These are phyloP conservation scores for Panorpa germanica DNA, from an alignment of 2,888 invertebrate genomes.

Conservation along the genomic window DNA sequence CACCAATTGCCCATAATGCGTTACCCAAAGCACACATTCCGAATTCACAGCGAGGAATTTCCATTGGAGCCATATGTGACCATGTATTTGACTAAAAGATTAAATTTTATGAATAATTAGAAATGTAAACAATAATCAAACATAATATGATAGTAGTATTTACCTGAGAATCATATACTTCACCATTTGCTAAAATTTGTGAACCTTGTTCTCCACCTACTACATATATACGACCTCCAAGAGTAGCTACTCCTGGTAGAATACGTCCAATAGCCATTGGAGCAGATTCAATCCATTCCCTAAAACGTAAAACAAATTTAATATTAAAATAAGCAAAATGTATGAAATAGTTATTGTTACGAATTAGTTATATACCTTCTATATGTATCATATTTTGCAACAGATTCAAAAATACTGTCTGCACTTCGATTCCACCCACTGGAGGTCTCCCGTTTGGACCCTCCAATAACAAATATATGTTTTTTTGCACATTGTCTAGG, in stretches of 20 bases:
- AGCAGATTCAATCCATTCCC: conserved; percentile 64
- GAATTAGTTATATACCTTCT: conserved; percentile 13
- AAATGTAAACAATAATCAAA: neutral
- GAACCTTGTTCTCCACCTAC: conserved; percentile 85
- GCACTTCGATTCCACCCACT: conserved; percentile 52
- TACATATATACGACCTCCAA: conserved; percentile 75
- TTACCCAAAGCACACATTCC: conserved; percentile 72
- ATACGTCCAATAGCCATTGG: conserved; percentile 74
- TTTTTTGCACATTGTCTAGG: conserved; percentile 75
- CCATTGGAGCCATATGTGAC: conserved; percentile 49
- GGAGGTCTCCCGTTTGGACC: conserved; percentile 61
- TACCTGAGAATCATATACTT: conserved; percentile 58
- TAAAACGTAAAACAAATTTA: conserved; percentile 16
- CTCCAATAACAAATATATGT: conserved; percentile 74
- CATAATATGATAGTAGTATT: conserved; percentile 3
- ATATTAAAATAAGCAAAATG: conserved; percentile 1
- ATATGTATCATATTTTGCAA: conserved; percentile 58
- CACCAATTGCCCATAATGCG: conserved; percentile 72
- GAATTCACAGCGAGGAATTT: conserved; percentile 75
- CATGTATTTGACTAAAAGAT: conserved; percentile 30
- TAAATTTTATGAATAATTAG: conserved; percentile 1
- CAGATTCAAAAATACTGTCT: conserved; percentile 67
- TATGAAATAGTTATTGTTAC: conserved; percentile 3
- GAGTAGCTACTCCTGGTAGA: conserved; percentile 67
- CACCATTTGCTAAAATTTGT: conserved; percentile 74